Evolutionary conservation across 2,888 invertebrate genomes (phyloP).

Genomic region (Pollenia griseotomentosa): DNA sequence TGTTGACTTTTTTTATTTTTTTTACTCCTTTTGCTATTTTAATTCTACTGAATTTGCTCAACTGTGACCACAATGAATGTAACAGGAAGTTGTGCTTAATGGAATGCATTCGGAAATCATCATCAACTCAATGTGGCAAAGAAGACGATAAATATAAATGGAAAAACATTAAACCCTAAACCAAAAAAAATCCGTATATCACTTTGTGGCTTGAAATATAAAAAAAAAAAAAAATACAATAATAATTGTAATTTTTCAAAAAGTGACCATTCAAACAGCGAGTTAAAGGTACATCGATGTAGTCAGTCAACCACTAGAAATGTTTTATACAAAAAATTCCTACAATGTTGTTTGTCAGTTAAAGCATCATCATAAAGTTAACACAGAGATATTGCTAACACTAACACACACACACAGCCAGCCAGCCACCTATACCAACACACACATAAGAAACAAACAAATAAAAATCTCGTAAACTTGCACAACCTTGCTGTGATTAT

Average conservation of each 20-base stretch:
- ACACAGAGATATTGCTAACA: slow-evolving; percentile 28
- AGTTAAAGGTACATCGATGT: neutral
- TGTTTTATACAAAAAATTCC: neutral
- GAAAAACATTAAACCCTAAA: slow-evolving; percentile 7
- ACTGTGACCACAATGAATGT: slow-evolving; percentile 81
- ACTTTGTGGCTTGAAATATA: neutral
- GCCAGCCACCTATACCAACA: neutral
- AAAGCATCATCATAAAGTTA: slow-evolving; percentile 63
- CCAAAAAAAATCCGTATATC: neutral
- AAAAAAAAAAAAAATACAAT: neutral
- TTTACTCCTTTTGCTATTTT: neutral
- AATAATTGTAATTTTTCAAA: neutral
- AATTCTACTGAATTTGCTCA: slow-evolving; percentile 50
- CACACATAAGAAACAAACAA: neutral
- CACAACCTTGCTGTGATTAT: slow-evolving; percentile 65
- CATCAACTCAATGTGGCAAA: slow-evolving; percentile 76
- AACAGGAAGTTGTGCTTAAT: slow-evolving; percentile 82
- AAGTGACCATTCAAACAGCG: slow-evolving; percentile 19
- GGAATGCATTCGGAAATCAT: slow-evolving; percentile 83
- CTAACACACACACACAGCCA: neutral
- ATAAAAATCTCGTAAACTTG: slow-evolving; percentile 32
- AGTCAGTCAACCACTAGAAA: slow-evolving; percentile 24
- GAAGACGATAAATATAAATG: slow-evolving; percentile 64
- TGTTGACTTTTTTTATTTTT: neutral
- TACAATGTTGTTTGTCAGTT: slow-evolving; percentile 41